Base-by-base conservation (phyloP, 1,140 invertebrate genomes). In the Paracyclopina nana region DNA sequence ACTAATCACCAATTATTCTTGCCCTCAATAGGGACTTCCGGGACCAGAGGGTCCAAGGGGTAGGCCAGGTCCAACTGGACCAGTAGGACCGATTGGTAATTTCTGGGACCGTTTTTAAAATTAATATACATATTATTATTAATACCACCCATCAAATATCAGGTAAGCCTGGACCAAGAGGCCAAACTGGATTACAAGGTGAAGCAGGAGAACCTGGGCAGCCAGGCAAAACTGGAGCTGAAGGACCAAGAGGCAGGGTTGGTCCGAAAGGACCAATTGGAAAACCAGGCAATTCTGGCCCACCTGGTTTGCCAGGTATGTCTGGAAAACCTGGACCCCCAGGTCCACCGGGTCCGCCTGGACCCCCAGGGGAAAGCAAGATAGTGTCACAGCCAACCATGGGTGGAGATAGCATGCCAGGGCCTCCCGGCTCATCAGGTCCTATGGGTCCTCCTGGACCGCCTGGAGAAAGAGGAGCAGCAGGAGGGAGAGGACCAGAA, bases 241-340 rank as follows among this genome's bases (percentile, higher is more conserved):
- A 73, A 50, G 82, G 82, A 42, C 71, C 73, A 22, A 78, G 80
- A 62, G 82, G 81, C 41, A 78, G 77, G 59, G 67, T 74, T 26
- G 81, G 81, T 50, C 76, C 80, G 58, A 70, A 72, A 44, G 79
- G 78, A 28, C 70, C 70, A 0, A 78, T 77, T 61, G 79, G 79
- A n/a, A 76, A 80, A 48, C 60, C 69, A 1, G 81, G 82, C 1
- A 68, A 77, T 55, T 72, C 78, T 57, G 80, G 80, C 26, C 60
- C 77, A 12, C 63, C 73, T 16, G 82, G 82, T 42, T 71, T 80
- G 9, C 80, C 81, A 25, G 81, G 82, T 31, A 79, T 81, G 60
- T 61, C 78, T 53, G 79, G 79, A 18, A 55, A 72, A 9, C 70
- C 76, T 8, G 80, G 80, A 16, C 70, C 70, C 1, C 67, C 72